Conservation (phyloP, 2,113 vertebrate genomes). For the Ctenodactylus gundi region DNA sequence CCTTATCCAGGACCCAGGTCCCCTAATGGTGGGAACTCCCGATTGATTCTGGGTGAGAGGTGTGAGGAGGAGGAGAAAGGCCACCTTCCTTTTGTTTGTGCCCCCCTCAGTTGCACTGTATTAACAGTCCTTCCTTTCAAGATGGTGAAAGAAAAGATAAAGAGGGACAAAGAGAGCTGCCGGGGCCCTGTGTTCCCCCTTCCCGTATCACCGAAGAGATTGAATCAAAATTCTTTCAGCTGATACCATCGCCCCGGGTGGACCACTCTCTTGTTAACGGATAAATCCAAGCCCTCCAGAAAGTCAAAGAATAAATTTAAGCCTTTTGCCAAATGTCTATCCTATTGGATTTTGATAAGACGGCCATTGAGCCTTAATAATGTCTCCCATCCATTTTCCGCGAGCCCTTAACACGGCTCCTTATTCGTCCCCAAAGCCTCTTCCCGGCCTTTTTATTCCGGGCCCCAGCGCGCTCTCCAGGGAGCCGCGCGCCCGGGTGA, state of each 20-base stretch:
- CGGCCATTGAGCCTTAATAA: conserved; percentile 91
- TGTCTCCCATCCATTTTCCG: conserved; percentile 88
- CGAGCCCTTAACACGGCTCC: conserved; percentile 88
- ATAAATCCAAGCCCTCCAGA: conserved; percentile 85
- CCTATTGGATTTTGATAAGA: conserved; percentile 93
- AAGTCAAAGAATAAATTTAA: conserved; percentile 88
- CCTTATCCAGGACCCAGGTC: background rate
- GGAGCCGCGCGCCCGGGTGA: conserved; percentile 87
- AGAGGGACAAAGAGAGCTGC: conserved; percentile 18
- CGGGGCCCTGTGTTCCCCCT: conserved; percentile 44
- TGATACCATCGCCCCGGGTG: conserved; percentile 86
- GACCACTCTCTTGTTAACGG: conserved; percentile 84
- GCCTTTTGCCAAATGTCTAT: conserved; percentile 88
- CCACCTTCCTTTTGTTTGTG: background rate
- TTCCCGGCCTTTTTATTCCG: conserved; percentile 90
- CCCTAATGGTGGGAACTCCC: fast-evolving
- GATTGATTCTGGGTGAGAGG: background rate
- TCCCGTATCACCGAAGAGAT: conserved; percentile 70
- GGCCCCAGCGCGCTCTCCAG: conserved; percentile 86
- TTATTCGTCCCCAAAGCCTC: conserved; percentile 92
- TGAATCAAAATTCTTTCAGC: conserved; percentile 79
- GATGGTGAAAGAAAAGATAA: conserved; percentile 34
- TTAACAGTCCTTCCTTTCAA: conserved; percentile 42
- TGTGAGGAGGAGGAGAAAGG: background rate
- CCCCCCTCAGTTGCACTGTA: background rate